A percentile compares a stretch with the other conserved stretches of the same genome.
These are phyloP conservation scores for Microplitis manilae DNA, from an alignment of 2,888 invertebrate species.

Conservation along the genomic window DNA sequence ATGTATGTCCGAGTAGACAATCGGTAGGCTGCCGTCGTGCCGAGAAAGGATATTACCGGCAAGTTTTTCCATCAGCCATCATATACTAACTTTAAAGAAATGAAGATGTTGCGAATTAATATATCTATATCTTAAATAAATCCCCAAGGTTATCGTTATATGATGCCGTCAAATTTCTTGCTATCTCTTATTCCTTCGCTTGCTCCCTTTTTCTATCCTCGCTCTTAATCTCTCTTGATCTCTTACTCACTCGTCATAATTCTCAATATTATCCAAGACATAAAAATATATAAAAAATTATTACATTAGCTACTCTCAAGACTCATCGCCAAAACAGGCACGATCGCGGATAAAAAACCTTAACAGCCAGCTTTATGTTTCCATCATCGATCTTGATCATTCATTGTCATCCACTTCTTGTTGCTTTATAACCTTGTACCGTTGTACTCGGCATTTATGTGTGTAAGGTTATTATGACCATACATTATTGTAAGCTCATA, in stretches of 20 bases:
- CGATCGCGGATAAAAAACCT: constrained; percentile 5
- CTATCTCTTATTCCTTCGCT: not conserved
- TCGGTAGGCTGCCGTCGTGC: constrained; percentile 3
- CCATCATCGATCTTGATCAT: constrained; percentile 40
- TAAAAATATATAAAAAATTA: not conserved
- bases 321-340: constrained; percentile 25
- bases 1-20: constrained; percentile 32
- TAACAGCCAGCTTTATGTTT: constrained; percentile 22
- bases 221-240: not conserved
- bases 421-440: constrained; percentile 21
- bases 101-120: constrained; percentile 14
- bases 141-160: constrained; percentile 16
- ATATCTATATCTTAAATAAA: constrained; percentile 8
- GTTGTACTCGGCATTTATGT: constrained; percentile 23
- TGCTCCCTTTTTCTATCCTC: not conserved
- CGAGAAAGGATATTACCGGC: constrained; percentile 19
- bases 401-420: constrained; percentile 29
- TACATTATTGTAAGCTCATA: too few species aligned
- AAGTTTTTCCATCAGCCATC: constrained; percentile 28
- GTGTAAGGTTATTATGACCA: not conserved
- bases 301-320: not conserved
- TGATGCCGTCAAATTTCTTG: constrained; percentile 22
- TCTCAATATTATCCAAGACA: constrained; percentile 10
- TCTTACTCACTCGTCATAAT: constrained; percentile 22
- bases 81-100: not conserved